Evolutionary conservation across 2,113 vertebrate species (phyloP), one percentile per base, ranked within the genome.

Genomic region (Opisthocomus hoazin): DNA sequence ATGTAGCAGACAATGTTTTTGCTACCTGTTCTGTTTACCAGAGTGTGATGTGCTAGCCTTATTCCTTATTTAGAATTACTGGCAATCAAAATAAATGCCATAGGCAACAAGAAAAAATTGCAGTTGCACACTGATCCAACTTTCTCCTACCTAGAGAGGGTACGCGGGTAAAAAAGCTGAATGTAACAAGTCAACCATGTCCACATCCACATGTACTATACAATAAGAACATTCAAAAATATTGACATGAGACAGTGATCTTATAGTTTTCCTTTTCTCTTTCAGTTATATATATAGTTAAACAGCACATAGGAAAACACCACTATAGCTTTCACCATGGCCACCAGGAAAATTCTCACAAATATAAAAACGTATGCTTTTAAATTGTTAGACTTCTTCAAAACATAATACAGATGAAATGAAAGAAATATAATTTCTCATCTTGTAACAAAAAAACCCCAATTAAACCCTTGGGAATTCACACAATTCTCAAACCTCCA

Each of bases 281-380:
- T 97, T 97, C 96, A 85, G 41, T 83, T 71, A 64, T 91, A 94
- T 93, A 97, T 89, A 61, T 53, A 95, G 85, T 97, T 96, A 68
- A 97, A 98, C 96, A 98, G 96, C 97, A 98, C 97, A 77, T 82
- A 92, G 96, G 95, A 96, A 97, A 97, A 97, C 96, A 97, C 84
- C 96, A 97, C 96, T 85, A 94, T 68, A 97, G 92, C 92, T 97
- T 96, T 96, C 96, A 96, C 96, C 8, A 34, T 95, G 95, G 96
- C 92, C 96, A 97, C 96, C 80, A 92, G 95, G 86, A 93, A 79
- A 90, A 94, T 73, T 85, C 87, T 94, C 96, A 97, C 97, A 97
- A 93, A 96, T 97, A 97, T 91, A 98, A 97, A 97, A 96, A 80
- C 34, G 82, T 94, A 68, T 97, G 93, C n/a, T 94, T 96, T 97